Conservation (phyloP, 2,113 vertebrate genomes). For the Macroglossus sobrinus region DNA sequence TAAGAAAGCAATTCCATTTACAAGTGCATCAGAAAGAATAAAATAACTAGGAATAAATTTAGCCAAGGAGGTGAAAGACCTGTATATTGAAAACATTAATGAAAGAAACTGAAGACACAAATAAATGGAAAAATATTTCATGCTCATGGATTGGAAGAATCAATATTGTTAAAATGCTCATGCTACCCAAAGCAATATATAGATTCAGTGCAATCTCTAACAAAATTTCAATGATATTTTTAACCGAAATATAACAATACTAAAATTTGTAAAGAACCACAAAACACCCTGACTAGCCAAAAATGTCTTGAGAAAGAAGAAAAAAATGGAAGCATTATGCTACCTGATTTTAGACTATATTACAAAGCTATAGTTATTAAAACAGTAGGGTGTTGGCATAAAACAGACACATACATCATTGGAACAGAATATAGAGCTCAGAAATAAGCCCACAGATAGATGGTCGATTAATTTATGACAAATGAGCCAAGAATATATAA, state of each 20-base stretch:
- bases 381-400: background rate
- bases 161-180: background rate
- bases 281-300: background rate
- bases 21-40: background rate
- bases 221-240: background rate
- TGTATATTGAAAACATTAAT: background rate
- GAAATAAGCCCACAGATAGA: background rate
- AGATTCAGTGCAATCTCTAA: background rate
- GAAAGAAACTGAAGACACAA: background rate
- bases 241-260: background rate
- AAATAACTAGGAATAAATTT: background rate
- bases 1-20: background rate
- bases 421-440: background rate
- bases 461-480: background rate
- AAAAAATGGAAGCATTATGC: background rate
- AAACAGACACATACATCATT: background rate
- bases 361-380: background rate
- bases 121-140: background rate
- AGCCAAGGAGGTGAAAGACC: background rate
- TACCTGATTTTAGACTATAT: background rate
- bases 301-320: background rate
- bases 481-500: background rate
- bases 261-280: background rate
- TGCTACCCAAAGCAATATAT: background rate
- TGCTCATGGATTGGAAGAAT: background rate